Base-by-base conservation (phyloP, 2,797 vertebrate species). In the Gobionotothen gibberifrons region DNA sequence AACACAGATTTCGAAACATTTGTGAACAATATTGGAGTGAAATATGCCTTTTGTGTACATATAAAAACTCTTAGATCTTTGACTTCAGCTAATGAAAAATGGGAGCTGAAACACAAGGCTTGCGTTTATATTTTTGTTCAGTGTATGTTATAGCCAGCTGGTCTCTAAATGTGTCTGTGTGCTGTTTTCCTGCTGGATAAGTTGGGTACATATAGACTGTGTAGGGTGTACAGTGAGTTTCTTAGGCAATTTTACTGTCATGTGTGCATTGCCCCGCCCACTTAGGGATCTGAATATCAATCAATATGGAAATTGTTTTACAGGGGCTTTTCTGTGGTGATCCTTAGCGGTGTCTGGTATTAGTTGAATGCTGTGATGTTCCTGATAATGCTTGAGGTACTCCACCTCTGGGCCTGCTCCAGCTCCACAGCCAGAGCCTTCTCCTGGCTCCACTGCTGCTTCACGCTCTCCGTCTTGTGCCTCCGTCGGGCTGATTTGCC, bases 381-480 rank as follows among this genome's bases (percentile, higher is more conserved):
- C 5, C 10, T 16, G 1, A 0, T 43, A 13, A 3, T 40, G 26
- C 17, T 44, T 9, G 3, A n/a, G 40, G 0, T 3, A 10, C 0
- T 60, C 17, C 11, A 96, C 96, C 95, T 96, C 70, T 97, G 97
- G 32, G 93, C 93, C 82, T 97, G 97, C 58, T 97, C 95, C 75
- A 96, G 88, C 53, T 97, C 96, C 16, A 95, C 87, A 36, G 92
- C 93, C 8, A 92, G 74, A 10, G 91, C 93, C 69, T 91, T 94
- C 82, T 97, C 96, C 52, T 96, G 94, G 85, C 96, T 97, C 92
- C 95, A 95, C 17, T 96, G 96, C 85, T 97, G 97, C 74, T 97
- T 97, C 8, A 98, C 95, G 0, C 81, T 98, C 90, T 99, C 98
- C 0, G 98, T 99, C 89, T 99, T 99, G 93, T 99, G 98, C 58